Conservation (phyloP, 1,140 invertebrate species). For the Ceratosolen fusciceps region DNA sequence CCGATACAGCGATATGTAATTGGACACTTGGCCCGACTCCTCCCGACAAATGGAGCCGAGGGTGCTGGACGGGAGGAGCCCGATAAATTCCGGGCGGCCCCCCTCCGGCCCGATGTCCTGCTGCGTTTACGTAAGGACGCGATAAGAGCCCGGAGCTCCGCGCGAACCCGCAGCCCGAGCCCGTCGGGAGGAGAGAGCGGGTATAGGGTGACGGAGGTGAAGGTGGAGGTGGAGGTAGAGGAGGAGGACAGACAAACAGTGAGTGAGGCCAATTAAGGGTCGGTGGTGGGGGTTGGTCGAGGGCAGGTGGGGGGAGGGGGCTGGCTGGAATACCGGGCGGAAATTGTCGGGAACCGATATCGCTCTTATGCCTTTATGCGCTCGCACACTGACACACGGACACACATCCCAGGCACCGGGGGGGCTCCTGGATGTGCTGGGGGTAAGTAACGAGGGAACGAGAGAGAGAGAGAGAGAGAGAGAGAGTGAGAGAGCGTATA, state of each 20-base stretch:
- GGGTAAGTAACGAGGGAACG: background rate
- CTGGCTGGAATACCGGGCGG: background rate
- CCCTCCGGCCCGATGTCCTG: background rate
- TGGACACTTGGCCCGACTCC: constrained; percentile 1
- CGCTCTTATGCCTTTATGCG: constrained; percentile 8
- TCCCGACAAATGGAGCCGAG: constrained; percentile 48
- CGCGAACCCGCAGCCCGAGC: too few species aligned
- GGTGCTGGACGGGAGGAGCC: constrained; percentile 44
- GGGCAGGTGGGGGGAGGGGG: background rate
- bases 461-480: background rate
- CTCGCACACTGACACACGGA: background rate
- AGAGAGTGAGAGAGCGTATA: background rate
- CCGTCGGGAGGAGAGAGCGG: too few species aligned
- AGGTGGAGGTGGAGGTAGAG: constrained; percentile 5
- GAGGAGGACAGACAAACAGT: constrained; percentile 14
- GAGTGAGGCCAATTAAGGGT: constrained; percentile 25
- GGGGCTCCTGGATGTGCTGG: background rate
- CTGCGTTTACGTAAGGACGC: constrained; percentile 41
- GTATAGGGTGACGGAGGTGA: too few species aligned
- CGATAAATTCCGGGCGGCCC: constrained; percentile 40
- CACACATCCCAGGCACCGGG: too few species aligned
- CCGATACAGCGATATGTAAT: constrained; percentile 58
- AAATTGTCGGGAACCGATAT: constrained; percentile 48
- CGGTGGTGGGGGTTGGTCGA: too few species aligned
- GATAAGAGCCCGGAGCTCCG: constrained; percentile 22